phyloP scores from a whole-genome alignment of 2,113 vertebrate genomes.

The Lamprologus speciosus region DNA sequence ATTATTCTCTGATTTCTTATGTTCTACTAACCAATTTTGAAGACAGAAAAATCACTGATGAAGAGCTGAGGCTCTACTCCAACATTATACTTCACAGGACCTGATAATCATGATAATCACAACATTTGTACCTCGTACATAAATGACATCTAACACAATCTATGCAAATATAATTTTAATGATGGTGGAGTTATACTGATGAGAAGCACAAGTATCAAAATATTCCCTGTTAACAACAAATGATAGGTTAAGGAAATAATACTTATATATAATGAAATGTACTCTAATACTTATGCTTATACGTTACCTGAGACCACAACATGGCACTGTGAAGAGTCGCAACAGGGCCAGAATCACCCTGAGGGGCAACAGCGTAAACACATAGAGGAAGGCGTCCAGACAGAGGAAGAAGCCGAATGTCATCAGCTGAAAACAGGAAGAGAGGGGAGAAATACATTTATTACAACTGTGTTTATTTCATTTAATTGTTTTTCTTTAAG shows the following conservation, averaged over 20 bases:
- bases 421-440: conserved; percentile 81
- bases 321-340: conserved; percentile 86
- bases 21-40: background rate
- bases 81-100: background rate
- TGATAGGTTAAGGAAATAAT: background rate
- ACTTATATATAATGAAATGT: background rate
- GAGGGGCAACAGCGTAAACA: conserved; percentile 93
- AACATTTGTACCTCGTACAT: background rate
- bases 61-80: background rate
- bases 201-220: background rate
- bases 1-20: background rate
- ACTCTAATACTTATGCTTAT: background rate
- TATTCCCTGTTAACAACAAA: background rate
- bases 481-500: background rate
- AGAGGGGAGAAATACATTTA: background rate
- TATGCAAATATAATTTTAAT: background rate
- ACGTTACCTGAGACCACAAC: conserved; percentile 87
- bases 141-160: background rate
- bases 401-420: conserved; percentile 95
- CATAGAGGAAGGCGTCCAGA: conserved; percentile 95
- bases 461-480: background rate
- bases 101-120: background rate
- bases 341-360: conserved; percentile 88
- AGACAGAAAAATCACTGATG: background rate
- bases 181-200: background rate